Percentiles rank a stretch among this genome's conserved stretches.
Evolutionary conservation across 2,113 vertebrate species (phyloP).

Genomic region (Tiliqua scincoides): DNA sequence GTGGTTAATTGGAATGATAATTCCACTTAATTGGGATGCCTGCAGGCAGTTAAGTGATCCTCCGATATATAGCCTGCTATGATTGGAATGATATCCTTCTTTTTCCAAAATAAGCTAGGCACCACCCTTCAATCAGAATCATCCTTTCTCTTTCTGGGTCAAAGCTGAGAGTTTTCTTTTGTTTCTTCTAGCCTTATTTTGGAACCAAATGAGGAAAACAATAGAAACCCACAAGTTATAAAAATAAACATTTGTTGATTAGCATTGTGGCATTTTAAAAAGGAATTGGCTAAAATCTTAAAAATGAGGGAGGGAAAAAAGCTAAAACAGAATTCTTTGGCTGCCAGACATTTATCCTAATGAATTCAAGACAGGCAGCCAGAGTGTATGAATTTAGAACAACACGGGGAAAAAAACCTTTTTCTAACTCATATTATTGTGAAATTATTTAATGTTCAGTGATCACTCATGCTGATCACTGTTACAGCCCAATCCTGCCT

Average conservation of each 20-base stretch:
- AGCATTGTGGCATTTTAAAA: background rate
- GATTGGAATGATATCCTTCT: constrained; percentile 27
- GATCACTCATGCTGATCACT: background rate
- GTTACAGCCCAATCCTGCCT: background rate
- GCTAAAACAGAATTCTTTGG: background rate
- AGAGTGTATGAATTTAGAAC: background rate
- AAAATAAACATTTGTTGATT: background rate
- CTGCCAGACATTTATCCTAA: background rate
- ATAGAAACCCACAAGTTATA: background rate
- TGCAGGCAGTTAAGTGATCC: constrained; percentile 60
- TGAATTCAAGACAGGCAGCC: background rate
- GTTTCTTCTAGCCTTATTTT: too few species aligned
- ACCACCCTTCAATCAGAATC: background rate
- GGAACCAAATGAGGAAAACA: background rate
- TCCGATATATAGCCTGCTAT: constrained; percentile 32
- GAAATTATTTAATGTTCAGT: background rate
- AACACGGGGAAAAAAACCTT: background rate
- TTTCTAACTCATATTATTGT: background rate
- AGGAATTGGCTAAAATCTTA: background rate
- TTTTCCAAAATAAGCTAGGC: constrained; percentile 39
- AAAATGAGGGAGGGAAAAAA: background rate
- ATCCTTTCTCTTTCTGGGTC: background rate
- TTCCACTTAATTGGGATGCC: constrained; percentile 68
- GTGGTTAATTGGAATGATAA: constrained; percentile 73
- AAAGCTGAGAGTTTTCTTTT: background rate